Percentiles rank a stretch among this genome's conserved stretches.
Evolutionary conservation across 2,797 vertebrate species (phyloP).

Genomic region (Lepilemur ruficaudatus): DNA sequence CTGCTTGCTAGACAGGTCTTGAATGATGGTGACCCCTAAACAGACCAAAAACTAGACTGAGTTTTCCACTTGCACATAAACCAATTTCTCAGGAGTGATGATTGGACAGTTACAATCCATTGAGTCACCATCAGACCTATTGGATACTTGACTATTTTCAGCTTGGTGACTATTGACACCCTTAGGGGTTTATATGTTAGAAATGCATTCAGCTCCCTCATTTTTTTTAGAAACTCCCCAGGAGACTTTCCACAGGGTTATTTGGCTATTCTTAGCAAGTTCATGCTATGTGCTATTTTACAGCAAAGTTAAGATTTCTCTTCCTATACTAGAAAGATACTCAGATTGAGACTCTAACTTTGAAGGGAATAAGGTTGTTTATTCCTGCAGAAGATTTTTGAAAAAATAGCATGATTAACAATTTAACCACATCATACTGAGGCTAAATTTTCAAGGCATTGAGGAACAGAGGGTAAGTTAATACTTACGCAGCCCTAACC

Average conservation of each 20-base stretch:
- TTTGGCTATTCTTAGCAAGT: slow-evolving; percentile 63
- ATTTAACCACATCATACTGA: slow-evolving; percentile 58
- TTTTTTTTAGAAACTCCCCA: slow-evolving; percentile 1
- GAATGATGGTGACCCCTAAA: slow-evolving; percentile 16
- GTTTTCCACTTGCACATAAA: neutral
- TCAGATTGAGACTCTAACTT: slow-evolving; percentile 65
- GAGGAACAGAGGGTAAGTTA: slow-evolving; percentile 3
- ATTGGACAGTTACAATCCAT: neutral
- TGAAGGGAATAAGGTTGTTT: slow-evolving; percentile 60
- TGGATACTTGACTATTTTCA: slow-evolving; percentile 18
- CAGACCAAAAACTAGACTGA: neutral
- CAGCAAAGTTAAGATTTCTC: slow-evolving; percentile 55
- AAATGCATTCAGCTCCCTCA: neutral
- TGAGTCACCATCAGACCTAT: neutral
- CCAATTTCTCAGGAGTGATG: neutral
- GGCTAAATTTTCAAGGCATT: slow-evolving; percentile 59
- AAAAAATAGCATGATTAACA: slow-evolving; percentile 35
- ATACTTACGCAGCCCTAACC: neutral
- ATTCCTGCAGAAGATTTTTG: slow-evolving; percentile 54
- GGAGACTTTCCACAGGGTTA: slow-evolving; percentile 44
- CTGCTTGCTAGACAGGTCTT: neutral
- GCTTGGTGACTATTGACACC: slow-evolving; percentile 15
- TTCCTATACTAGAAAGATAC: slow-evolving; percentile 57
- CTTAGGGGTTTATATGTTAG: slow-evolving; percentile 43
- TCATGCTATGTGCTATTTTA: slow-evolving; percentile 54